These are phyloP conservation scores for Artibeus jamaicensis DNA, from an alignment of 2,797 vertebrate genomes.

Conservation along the genomic window DNA sequence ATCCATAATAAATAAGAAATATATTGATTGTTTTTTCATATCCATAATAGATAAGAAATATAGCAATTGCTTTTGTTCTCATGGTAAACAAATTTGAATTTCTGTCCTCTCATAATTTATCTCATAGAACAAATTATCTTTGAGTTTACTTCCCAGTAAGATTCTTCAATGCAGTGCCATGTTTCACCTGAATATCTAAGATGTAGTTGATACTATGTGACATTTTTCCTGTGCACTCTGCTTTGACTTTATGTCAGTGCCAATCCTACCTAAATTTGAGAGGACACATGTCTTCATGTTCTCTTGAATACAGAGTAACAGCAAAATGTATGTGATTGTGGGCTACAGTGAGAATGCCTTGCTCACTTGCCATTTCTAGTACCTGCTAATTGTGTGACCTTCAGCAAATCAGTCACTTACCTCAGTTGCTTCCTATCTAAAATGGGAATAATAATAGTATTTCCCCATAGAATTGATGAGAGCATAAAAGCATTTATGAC, in stretches of 20 bases:
- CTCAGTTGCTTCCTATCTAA: neutral
- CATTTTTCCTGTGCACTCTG: neutral
- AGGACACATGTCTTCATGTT: neutral
- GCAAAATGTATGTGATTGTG: neutral
- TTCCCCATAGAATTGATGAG: neutral
- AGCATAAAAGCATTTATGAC: neutral
- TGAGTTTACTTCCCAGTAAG: neutral
- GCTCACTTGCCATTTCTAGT: neutral
- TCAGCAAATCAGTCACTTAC: neutral
- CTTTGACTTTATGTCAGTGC: neutral
- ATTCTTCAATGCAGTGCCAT: neutral
- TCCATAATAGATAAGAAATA: neutral
- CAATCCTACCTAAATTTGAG: neutral
- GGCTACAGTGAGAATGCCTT: neutral
- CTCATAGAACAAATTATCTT: neutral
- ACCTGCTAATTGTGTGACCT: neutral
- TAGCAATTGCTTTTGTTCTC: neutral
- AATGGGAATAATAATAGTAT: neutral
- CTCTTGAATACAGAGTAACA: neutral
- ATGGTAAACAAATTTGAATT: neutral
- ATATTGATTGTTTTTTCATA: neutral
- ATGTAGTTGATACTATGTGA: neutral
- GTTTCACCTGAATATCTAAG: neutral
- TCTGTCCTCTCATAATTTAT: neutral
- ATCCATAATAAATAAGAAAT: slow-evolving; percentile 8